phyloP scores from a whole-genome alignment of 2,797 vertebrate genomes.

The Coregonus ussuriensis region DNA sequence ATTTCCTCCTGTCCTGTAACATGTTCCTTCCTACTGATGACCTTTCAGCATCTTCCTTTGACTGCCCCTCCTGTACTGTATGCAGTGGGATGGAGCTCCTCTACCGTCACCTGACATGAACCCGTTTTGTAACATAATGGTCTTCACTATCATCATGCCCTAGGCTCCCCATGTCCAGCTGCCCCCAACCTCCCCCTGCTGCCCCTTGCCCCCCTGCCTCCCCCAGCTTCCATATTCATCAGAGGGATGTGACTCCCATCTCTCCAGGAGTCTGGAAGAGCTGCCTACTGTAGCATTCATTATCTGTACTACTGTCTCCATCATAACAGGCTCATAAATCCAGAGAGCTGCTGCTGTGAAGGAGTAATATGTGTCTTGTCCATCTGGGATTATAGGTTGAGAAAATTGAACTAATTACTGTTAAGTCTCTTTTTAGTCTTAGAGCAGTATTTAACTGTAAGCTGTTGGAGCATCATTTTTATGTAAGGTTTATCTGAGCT shows the following conservation, averaged over 20 bases:
- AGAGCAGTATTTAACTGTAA: conserved; percentile 15
- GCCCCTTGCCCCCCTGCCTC: background rate
- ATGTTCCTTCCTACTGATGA: too few species aligned
- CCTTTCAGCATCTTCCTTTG: too few species aligned
- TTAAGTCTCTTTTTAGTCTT: background rate
- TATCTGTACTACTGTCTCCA: background rate
- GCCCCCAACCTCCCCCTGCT: background rate
- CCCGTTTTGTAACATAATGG: background rate
- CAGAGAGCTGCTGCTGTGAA: background rate
- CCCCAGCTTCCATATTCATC: too few species aligned
- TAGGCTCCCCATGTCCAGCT: background rate
- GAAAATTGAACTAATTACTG: conserved; percentile 16
- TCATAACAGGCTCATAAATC: background rate
- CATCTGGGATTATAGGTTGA: conserved; percentile 19
- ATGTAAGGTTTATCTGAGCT: conserved; percentile 48
- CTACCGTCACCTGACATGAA: conserved; percentile 20
- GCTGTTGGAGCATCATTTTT: conserved; percentile 25
- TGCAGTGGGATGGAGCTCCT: too few species aligned
- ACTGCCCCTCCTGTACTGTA: too few species aligned
- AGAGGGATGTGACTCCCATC: background rate
- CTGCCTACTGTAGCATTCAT: background rate
- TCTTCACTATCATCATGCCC: background rate
- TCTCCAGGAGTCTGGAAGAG: background rate
- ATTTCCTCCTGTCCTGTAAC: too few species aligned
- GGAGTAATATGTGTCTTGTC: conserved; percentile 11